Evolutionary conservation across 2,113 vertebrate species (phyloP), one percentile per base, ranked within the genome.

Genomic region (Hyla sarda): DNA sequence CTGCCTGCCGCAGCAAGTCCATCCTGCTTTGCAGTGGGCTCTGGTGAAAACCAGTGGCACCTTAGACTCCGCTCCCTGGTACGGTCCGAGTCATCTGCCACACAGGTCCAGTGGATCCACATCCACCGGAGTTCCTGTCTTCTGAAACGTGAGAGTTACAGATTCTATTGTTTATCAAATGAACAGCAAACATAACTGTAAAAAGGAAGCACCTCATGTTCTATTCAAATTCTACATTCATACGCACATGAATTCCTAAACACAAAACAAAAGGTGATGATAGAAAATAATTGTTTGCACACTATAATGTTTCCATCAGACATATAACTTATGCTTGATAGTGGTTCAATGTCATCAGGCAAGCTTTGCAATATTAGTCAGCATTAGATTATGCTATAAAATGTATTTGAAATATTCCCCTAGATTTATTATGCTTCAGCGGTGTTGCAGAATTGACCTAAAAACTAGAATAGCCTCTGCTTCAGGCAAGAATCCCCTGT

Each of bases 391-490:
- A 41, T 34, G 30, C 41, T 11, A 67, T 81, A 83, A 83, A 48
- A 83, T 87, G 34, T 67, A 87, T 87, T 82, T 80, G 30, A 87
- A 50, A 77, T 56, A 87, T 67, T 25, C 25, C 25, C 28, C 85
- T 74, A 37, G 78, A 87, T 87, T 76, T 82, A 41, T 82, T 82
- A 78, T 83, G 80, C 86, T 83, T 83, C 60, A 83, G 37, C 47
- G 60, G 73, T 69, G 56, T 83, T 82, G 72, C 86, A 87, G 48
- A 56, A 56, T 71, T 87, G 85, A 87, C 85, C 85, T 87, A 87
- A 82, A 87, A 87, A 87, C 77, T 41, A 87, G 85, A 87, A 87
- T 82, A 87, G 85, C 28, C 37, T 87, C n/a, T 50, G 85, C 84
- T 86, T 30, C 50, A 73, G 84, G 84, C 84, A 45, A 86, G 60